A percentile compares a stretch with the other conserved stretches of the same genome.
phyloP scores from a whole-genome alignment of 2,888 invertebrate species.

The Lithophane ornitopus region DNA sequence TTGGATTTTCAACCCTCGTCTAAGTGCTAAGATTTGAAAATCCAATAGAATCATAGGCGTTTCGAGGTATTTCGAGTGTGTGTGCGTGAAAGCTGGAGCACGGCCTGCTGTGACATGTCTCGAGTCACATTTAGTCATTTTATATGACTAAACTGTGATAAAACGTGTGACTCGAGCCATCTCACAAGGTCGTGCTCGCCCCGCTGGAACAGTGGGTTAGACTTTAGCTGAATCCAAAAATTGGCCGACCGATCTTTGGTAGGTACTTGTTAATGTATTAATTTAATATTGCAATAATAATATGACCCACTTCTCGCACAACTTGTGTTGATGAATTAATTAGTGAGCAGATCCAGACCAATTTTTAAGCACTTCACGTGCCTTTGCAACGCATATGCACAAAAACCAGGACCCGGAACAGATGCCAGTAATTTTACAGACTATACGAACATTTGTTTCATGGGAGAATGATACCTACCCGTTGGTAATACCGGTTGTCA shows the following conservation, averaged over 20 bases:
- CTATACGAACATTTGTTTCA: neutral
- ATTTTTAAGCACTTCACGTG: neutral
- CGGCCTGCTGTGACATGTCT: too few relatives aligned
- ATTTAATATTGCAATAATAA: neutral
- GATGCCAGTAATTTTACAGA: neutral
- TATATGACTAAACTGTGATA: too few relatives aligned
- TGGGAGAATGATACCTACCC: neutral
- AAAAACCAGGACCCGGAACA: neutral
- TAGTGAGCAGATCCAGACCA: neutral
- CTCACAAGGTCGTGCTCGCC: too few relatives aligned
- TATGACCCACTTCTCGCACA: neutral
- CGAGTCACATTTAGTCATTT: too few relatives aligned
- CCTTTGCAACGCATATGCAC: neutral
- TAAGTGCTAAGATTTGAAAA: neutral
- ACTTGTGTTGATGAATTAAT: slow-evolving; percentile 4
- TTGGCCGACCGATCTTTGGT: neutral
- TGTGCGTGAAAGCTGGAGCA: neutral
- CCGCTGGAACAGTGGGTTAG: neutral
- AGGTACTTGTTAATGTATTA: neutral
- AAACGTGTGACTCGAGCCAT: too few relatives aligned
- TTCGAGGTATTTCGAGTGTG: neutral
- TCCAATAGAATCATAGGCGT: neutral
- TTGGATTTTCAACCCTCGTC: neutral
- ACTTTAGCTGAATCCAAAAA: neutral
- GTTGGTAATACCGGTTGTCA: too few relatives aligned